These are phyloP conservation scores for Schizothorax lantsangensis DNA, from an alignment of 2,797 vertebrate genomes.

Conservation along the genomic window DNA sequence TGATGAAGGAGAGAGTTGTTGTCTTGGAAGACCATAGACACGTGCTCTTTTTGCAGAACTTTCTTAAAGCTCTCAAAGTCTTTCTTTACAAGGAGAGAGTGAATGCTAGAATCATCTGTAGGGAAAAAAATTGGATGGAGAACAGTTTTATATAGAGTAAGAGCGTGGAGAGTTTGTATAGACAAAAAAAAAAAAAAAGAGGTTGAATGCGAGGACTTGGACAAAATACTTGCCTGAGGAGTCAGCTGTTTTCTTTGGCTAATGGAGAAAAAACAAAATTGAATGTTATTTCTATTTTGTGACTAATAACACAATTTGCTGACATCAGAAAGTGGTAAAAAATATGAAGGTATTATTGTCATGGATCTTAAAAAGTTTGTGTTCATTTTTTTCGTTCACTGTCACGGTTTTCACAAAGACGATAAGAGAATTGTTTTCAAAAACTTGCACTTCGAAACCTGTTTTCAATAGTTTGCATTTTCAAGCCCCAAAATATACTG, in stretches of 20 bases:
- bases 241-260: slow-evolving; percentile 19
- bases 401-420: neutral
- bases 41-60: slow-evolving; percentile 71
- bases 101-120: slow-evolving; percentile 48
- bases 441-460: neutral
- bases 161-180: neutral
- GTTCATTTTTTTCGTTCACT: neutral
- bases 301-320: neutral
- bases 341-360: neutral
- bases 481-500: neutral
- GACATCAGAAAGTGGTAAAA: neutral
- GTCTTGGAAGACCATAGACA: slow-evolving; percentile 65
- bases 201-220: neutral
- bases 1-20: slow-evolving; percentile 81
- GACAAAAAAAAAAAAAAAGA: neutral
- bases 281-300: neutral
- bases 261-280: neutral
- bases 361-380: neutral
- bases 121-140: neutral
- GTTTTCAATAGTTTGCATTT: neutral
- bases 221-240: slow-evolving; percentile 32
- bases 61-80: slow-evolving; percentile 76
- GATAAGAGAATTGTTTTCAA: neutral
- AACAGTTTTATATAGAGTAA: neutral
- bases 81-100: slow-evolving; percentile 68